Conservation (phyloP, 2,113 vertebrate genomes). For the Megaceryle maxima region DNA sequence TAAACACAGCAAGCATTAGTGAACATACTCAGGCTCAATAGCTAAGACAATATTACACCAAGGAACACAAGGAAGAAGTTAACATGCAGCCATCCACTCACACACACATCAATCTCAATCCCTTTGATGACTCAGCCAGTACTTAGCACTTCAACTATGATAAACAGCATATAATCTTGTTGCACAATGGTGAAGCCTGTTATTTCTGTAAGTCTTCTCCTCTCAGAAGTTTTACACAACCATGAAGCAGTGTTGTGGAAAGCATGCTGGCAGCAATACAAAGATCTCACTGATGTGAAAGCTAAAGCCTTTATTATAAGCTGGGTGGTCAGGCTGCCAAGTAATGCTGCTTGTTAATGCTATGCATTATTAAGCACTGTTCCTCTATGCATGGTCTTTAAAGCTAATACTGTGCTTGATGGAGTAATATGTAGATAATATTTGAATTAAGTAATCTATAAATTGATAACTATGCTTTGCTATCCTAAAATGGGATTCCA, state of each 20-base stretch:
- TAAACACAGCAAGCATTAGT: background rate
- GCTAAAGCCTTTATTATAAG: constrained; percentile 51
- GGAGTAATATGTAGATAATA: background rate
- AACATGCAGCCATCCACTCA: background rate
- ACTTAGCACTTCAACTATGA: constrained; percentile 10
- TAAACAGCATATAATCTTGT: background rate
- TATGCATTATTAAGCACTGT: background rate
- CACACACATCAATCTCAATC: background rate
- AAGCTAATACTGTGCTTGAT: background rate
- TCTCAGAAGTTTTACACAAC: constrained; percentile 45
- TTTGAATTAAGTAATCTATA: background rate
- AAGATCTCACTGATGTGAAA: constrained; percentile 63
- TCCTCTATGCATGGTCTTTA: background rate
- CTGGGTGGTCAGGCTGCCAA: constrained; percentile 40
- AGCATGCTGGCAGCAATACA: constrained; percentile 52
- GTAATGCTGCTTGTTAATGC: constrained; percentile 27
- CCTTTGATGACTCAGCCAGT: background rate
- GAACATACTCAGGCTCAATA: background rate
- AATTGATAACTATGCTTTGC: background rate
- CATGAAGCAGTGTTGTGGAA: constrained; percentile 41
- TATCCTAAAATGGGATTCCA: background rate
- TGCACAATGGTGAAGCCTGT: constrained; percentile 1
- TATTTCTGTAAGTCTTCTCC: constrained; percentile 28
- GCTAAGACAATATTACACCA: constrained; percentile 12
- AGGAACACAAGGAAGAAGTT: constrained; percentile 4